A percentile compares a stretch with the other conserved stretches of the same genome.
Conservation (phyloP, 2,888 invertebrate species). For the Drosophila pegasa region DNA sequence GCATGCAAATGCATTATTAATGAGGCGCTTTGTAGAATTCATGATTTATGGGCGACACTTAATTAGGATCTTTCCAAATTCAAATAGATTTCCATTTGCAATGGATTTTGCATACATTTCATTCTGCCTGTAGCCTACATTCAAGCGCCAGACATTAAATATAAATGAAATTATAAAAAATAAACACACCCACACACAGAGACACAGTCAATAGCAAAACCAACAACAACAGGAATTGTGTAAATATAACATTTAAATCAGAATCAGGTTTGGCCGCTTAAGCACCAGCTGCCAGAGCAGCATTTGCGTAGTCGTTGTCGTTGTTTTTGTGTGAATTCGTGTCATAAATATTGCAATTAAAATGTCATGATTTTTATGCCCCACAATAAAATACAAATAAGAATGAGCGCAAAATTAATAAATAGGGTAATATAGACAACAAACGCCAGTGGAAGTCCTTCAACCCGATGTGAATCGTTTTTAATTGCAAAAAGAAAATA, state of each 20-base stretch:
- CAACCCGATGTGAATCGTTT: not conserved
- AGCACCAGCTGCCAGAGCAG: conserved; percentile 31
- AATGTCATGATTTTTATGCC: conserved; percentile 31
- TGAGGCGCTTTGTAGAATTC: conserved; percentile 51
- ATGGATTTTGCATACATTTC: conserved; percentile 2
- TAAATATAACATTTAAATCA: conserved; percentile 39
- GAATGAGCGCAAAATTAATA: not conserved
- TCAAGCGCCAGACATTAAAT: conserved; percentile 11
- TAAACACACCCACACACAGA: conserved; percentile 4
- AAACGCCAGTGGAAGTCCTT: not conserved
- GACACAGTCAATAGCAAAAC: conserved; percentile 17
- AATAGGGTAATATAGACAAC: not conserved
- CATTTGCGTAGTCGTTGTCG: not conserved
- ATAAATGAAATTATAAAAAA: conserved; percentile 45
- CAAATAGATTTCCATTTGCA: conserved; percentile 16
- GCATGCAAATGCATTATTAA: conserved; percentile 74
- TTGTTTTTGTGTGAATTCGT: conserved; percentile 10
- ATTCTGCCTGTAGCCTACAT: conserved; percentile 11
- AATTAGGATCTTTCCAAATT: conserved; percentile 61
- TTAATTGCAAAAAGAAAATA: not conserved
- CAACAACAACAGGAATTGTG: conserved; percentile 11
- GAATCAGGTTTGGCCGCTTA: conserved; percentile 22
- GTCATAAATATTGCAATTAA: conserved; percentile 60
- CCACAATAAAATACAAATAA: not conserved
- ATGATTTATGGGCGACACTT: conserved; percentile 73